Evolutionary conservation across 2,888 invertebrate genomes (phyloP), one percentile per base, ranked within the genome.

Genomic region (Scelioninae gen. 2): DNA sequence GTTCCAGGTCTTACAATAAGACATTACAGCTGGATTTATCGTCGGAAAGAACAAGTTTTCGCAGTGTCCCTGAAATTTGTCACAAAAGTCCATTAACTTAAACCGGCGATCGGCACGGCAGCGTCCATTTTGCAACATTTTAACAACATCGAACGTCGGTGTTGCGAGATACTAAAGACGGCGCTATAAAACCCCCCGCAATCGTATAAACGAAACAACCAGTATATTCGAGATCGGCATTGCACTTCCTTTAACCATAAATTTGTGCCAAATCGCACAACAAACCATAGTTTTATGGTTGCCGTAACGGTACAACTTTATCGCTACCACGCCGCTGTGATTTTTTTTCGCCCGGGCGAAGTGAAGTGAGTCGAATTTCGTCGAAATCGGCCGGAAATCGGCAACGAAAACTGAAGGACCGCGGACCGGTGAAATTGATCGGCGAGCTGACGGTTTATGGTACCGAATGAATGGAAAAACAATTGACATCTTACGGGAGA

Each of bases 401-500:
- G 31, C 16, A 39, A 39, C 2, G n/a, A 16, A 13, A n/a, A 1
- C n/a, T 3, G 16, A 6, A 6, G 7, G 18, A 46, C 3, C 6
- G 16, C 1, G 39, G 7, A 7, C n/a, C n/a, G 28, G 39, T 37
- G 5, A 39, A 37, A 39, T 53, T 37, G 52, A 22, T 33, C 11
- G 19, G 1, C 0, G 9, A 13, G 22, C 3, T 9, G 19, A 11
- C 45, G 22, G 7, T 22, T 45, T 45, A 25, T 25, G 45, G 25
- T 6, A 35, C 19, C 7, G 10, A n/a, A 67, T 39, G 57, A 67
- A 50, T 50, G 48, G 22, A 67, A 57, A 64, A 57, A 45, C 57
- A 58, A 71, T 64, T 43, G 61, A 58, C 64, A 57, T 72, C 35
- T 61, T 63, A 35, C 41, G 37, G 6, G 55, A 46, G 64, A 48